Base-by-base conservation (phyloP, 2,113 vertebrate species). In the Etia nguti region DNA sequence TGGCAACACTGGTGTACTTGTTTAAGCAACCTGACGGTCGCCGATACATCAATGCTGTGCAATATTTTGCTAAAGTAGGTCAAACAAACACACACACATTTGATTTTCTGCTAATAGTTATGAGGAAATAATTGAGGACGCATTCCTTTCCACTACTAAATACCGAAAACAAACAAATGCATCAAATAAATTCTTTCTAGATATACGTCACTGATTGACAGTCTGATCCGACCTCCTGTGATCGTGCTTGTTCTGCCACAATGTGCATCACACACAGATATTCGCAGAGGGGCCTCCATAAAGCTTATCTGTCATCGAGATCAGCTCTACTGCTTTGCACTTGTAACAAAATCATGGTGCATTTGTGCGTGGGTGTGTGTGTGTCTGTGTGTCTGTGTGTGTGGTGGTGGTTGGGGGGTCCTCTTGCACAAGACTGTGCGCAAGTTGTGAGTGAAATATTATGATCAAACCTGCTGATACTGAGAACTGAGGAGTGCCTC, bases 401-500 rank as follows among this genome's bases (percentile, higher is more conserved):
- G 70, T 88, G 73, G n/a, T 2, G 62, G 20, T 41, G 36, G n/a
- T 15, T 62, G 29, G 60, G 52, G 85, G 50, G 86, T 89, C 84
- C 54, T 55, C 79, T 91, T 83, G 86, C 62, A 41, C 84, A 86
- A 70, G 86, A 89, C 85, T 24, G 54, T 1, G 6, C 12, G 4
- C 60, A 65, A 80, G 81, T 84, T 92, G 38, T 90, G 83, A 89
- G 43, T 92, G 80, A 92, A 90, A 85, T 93, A 85, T 87, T 82
- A 81, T 89, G 90, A 94, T 93, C 90, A 89, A 92, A 86, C 84
- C 80, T 88, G 87, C 57, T 80, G 77, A 85, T 68, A 92, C 81
- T 87, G 87, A 85, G 81, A 87, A 26, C 83, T 54, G 81, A 82
- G 73, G 6, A 41, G 22, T 59, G 54, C 80, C 50, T 57, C 50